Evolutionary conservation across 2,888 invertebrate genomes (phyloP).

Genomic region (Caenorhabditis uteleia): DNA sequence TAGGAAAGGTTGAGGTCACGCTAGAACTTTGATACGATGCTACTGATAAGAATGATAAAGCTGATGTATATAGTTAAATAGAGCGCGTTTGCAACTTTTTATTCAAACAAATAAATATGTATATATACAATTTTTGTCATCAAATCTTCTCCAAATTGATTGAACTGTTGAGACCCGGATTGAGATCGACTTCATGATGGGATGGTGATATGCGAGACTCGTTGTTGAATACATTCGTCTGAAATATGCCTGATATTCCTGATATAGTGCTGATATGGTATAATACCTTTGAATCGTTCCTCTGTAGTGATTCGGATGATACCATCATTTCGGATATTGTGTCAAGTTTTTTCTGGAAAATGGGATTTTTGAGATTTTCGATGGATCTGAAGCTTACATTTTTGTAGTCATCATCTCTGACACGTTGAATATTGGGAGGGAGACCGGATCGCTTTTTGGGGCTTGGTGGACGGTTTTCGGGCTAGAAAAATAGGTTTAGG

Average conservation of each 20-base stretch:
- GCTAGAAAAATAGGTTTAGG: neutral
- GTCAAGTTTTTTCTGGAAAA: slow-evolving; percentile 43
- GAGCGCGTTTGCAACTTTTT: too few relatives aligned
- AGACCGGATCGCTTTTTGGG: too few relatives aligned
- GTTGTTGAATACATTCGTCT: slow-evolving; percentile 37
- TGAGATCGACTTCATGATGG: slow-evolving; percentile 41
- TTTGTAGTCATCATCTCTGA: neutral
- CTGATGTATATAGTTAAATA: too few relatives aligned
- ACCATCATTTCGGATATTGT: slow-evolving; percentile 45
- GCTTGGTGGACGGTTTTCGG: too few relatives aligned
- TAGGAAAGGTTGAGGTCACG: too few relatives aligned
- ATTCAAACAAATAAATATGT: too few relatives aligned
- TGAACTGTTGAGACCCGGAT: slow-evolving; percentile 47
- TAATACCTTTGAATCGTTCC: slow-evolving; percentile 49
- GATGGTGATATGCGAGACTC: slow-evolving; percentile 1
- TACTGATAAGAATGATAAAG: too few relatives aligned
- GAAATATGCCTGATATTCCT: slow-evolving; percentile 8
- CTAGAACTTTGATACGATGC: too few relatives aligned
- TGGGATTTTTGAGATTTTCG: neutral
- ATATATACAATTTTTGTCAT: too few relatives aligned
- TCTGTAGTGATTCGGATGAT: slow-evolving; percentile 38
- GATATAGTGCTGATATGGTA: neutral
- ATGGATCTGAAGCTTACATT: neutral
- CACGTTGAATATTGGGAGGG: neutral
- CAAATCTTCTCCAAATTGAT: slow-evolving; percentile 49